Percentiles rank a stretch among this genome's conserved stretches.
phyloP scores from a whole-genome alignment of 2,113 vertebrate species.

The Gracilinanus agilis region DNA sequence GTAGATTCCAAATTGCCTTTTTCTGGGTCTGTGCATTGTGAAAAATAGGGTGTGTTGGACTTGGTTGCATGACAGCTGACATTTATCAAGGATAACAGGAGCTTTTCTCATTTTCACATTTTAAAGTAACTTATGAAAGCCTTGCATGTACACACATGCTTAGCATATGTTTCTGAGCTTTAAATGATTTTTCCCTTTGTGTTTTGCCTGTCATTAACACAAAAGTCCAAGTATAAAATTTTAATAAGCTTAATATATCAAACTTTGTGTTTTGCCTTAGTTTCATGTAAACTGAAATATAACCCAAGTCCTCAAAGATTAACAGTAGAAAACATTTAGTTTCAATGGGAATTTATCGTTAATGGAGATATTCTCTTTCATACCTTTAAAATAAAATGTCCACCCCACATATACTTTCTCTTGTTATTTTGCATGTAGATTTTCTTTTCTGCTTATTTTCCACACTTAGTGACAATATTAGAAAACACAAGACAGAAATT shows the following conservation, averaged over 20 bases:
- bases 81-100: constrained; percentile 81
- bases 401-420: not conserved
- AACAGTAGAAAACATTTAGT: constrained; percentile 52
- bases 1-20: constrained; percentile 71
- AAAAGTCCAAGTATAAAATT: constrained; percentile 64
- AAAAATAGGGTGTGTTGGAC: constrained; percentile 72
- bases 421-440: not conserved
- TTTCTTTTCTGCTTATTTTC: constrained; percentile 10
- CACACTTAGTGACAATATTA: not conserved
- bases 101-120: constrained; percentile 80
- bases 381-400: constrained; percentile 10
- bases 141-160: constrained; percentile 79
- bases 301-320: constrained; percentile 43
- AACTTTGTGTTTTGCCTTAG: constrained; percentile 46
- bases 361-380: not conserved
- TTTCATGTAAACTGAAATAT: constrained; percentile 54
- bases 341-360: constrained; percentile 28
- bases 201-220: constrained; percentile 69
- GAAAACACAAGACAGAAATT: not conserved
- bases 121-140: constrained; percentile 81
- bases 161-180: constrained; percentile 81
- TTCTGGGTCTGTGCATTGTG: constrained; percentile 74
- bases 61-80: constrained; percentile 77
- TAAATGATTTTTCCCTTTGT: constrained; percentile 76
- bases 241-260: constrained; percentile 70